A percentile compares a stretch with the other conserved stretches of the same genome.
These are phyloP conservation scores for Cheilosia impressa DNA, from an alignment of 2,888 invertebrate genomes.

Conservation along the genomic window DNA sequence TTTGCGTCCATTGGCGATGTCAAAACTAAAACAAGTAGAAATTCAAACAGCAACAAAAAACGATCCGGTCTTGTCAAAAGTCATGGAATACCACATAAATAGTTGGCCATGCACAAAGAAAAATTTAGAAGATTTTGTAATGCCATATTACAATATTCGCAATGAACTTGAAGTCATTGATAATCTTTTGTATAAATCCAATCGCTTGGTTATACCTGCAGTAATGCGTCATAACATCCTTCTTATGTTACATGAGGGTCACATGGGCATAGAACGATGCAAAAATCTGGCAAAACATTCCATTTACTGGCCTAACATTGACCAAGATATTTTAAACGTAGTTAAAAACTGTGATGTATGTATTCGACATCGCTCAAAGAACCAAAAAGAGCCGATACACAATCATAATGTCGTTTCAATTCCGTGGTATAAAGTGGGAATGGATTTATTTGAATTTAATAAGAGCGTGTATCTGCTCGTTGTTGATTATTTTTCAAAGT, in stretches of 20 bases:
- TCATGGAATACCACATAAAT: not conserved
- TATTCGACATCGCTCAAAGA: conserved; percentile 74
- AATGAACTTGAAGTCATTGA: conserved; percentile 58
- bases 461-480: conserved; percentile 29
- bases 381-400: conserved; percentile 52
- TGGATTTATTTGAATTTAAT: not conserved
- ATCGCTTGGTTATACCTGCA: conserved; percentile 70
- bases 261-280: conserved; percentile 76
- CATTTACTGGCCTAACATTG: conserved; percentile 18
- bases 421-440: conserved; percentile 43
- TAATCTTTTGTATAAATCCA: conserved; percentile 53
- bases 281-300: conserved; percentile 72
- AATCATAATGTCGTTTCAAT: not conserved
- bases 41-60: not conserved
- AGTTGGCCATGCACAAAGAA: not conserved
- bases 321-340: not conserved
- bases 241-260: conserved; percentile 75
- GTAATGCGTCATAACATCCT: conserved; percentile 74
- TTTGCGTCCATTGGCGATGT: too few species aligned
- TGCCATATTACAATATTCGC: conserved; percentile 44
- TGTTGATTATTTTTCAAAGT: conserved; percentile 47
- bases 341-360: conserved; percentile 23
- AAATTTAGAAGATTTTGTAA: not conserved
- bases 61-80: not conserved
- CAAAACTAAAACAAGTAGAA: too few species aligned